Evolutionary conservation across 2,888 invertebrate species (phyloP), one percentile per base, ranked within the genome.

Genomic region (Hirtodrosophila duncani): DNA sequence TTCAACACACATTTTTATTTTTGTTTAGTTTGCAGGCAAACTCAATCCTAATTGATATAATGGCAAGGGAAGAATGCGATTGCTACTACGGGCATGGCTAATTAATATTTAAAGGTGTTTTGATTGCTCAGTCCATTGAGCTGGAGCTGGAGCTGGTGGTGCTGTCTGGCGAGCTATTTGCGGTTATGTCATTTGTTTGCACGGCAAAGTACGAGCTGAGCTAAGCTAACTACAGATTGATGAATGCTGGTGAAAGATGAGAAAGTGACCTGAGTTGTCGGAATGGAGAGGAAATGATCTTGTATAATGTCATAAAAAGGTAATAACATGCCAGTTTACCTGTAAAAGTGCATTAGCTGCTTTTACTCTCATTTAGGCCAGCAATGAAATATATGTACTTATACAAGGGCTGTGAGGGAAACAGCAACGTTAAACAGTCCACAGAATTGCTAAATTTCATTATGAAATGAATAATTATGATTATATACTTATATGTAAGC

Each of bases 101-200:
- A 74, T 74, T 74, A 74, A 74, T 74, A 74, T 74, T 80, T 80
- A 57, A 72, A 68, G 66, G 80, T 72, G 80, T 57, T 77, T 66
- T 55, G 44, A 65, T 67, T 63, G 60, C 48, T 36, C 27, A 49
- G 29, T 33, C 67, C 43, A 43, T 29, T 51, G 31, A 26, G 48
- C 21, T 20, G 20, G 3, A 23, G 9, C 10, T 26, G 14, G 24
- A 34, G 16, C 14, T n/a, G n/a, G n/a, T n/a, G n/a, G 33, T 17
- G 14, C 30, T 27, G 23, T 6, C 26, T 18, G 18, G 27, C 34
- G 18, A 24, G 34, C 20, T 39, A 17, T 42, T 53, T 65, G 60
- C 33, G 51, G 58, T 74, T 71, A 75, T 67, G 71, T 71, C 75
- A 71, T 58, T 55, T 43, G 52, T 17, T 43, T 21, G 14, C 21